Conservation (phyloP, 2,113 vertebrate genomes). For the Dipodomys merriami region DNA sequence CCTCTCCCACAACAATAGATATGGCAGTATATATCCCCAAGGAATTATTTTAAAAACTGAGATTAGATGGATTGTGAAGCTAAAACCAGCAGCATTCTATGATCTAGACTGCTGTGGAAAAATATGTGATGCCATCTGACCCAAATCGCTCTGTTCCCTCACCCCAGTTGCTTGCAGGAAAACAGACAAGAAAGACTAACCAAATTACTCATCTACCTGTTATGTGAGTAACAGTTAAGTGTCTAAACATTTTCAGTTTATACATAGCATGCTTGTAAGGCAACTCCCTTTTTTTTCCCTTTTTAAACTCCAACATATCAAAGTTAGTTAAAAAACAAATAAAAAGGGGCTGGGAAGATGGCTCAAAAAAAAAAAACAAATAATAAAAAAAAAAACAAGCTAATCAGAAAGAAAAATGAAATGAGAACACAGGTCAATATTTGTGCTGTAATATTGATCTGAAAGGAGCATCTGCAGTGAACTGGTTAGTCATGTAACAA, state of each 20-base stretch:
- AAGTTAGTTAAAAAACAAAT: background rate
- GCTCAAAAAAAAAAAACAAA: background rate
- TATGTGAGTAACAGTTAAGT: background rate
- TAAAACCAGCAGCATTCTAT: background rate
- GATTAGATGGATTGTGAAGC: background rate
- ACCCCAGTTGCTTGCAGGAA: background rate
- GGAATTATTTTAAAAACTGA: background rate
- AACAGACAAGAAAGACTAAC: background rate
- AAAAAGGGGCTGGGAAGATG: no score
- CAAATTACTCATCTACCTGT: background rate
- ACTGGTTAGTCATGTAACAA: background rate
- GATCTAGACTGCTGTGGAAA: background rate
- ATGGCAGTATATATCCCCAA: background rate
- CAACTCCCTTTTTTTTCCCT: background rate
- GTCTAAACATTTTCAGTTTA: background rate
- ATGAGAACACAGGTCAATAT: background rate
- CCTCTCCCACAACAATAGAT: background rate
- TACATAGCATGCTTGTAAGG: background rate
- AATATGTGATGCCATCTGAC: background rate
- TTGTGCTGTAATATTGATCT: background rate
- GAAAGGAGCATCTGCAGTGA: background rate
- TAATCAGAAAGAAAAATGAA: constrained; percentile 47
- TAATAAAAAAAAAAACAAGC: background rate
- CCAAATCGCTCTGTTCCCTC: background rate
- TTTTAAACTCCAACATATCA: background rate